Conservation (phyloP, 2,113 vertebrate species). For the Cynoglossus semilaevis region DNA sequence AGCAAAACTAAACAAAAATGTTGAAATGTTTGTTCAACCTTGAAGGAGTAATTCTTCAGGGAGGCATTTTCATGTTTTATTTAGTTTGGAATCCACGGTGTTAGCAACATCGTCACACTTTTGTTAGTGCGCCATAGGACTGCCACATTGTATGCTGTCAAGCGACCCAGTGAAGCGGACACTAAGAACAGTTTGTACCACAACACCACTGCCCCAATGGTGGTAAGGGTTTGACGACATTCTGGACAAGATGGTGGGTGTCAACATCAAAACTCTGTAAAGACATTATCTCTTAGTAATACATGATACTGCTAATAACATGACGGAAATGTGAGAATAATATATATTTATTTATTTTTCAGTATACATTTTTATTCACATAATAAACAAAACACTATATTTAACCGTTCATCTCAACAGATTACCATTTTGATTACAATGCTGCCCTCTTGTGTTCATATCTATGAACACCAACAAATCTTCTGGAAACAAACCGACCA, state of each 20-base stretch:
- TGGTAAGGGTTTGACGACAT: constrained; percentile 10
- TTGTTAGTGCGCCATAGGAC: constrained; percentile 38
- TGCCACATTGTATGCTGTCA: constrained; percentile 49
- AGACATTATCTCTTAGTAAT: no score
- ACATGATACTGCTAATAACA: no score
- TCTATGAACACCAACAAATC: constrained; percentile 15
- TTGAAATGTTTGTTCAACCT: no score
- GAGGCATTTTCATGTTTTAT: constrained; percentile 17
- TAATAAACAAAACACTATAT: no score
- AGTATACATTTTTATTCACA: no score
- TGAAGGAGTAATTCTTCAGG: neutral
- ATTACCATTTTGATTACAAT: constrained; percentile 29
- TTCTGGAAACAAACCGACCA: neutral
- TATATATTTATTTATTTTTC: no score
- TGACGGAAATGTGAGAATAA: no score
- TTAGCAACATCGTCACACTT: constrained; percentile 45
- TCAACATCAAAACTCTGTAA: no score
- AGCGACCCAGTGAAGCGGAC: constrained; percentile 39
- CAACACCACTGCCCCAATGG: constrained; percentile 24
- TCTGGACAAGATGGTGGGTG: constrained; percentile 10
- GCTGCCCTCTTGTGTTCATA: constrained; percentile 49
- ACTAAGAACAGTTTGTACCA: constrained; percentile 57
- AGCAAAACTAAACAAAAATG: no score
- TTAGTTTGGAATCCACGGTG: constrained; percentile 23
- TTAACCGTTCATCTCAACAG: neutral